A percentile compares a stretch with the other conserved stretches of the same genome.
phyloP scores from a whole-genome alignment of 2,113 vertebrate species.

The Atherinomorus stipes region DNA sequence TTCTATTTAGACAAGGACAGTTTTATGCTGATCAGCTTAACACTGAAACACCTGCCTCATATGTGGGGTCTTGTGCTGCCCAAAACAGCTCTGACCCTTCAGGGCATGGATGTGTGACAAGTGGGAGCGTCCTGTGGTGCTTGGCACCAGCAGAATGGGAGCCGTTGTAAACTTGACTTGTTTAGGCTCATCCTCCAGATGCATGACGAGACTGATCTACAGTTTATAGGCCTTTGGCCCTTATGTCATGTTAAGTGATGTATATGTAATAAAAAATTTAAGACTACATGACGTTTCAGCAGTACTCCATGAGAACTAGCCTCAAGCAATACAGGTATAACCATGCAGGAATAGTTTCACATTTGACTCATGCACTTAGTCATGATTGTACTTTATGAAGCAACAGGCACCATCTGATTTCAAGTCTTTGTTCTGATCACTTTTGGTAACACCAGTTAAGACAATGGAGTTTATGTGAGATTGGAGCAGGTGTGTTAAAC shows the following conservation, averaged over 20 bases:
- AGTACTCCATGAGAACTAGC: neutral
- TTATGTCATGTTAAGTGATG: too few species aligned
- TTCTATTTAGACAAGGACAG: too few species aligned
- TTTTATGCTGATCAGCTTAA: neutral
- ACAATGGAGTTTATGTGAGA: too few species aligned
- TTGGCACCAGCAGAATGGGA: neutral
- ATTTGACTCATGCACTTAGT: neutral
- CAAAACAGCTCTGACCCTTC: neutral
- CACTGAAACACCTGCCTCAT: neutral
- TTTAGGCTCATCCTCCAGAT: neutral
- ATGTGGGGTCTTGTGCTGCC: neutral
- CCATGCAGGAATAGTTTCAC: neutral
- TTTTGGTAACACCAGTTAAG: too few species aligned
- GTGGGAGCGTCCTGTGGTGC: neutral
- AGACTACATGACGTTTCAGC: too few species aligned
- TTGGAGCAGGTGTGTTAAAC: too few species aligned
- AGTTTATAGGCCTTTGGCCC: neutral
- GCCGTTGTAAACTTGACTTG: neutral
- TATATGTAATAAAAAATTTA: too few species aligned
- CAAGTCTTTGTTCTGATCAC: too few species aligned
- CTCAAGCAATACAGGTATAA: neutral
- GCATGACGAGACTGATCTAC: neutral
- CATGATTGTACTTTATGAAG: neutral
- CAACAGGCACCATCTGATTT: neutral
- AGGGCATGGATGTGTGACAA: neutral